These are phyloP conservation scores for Ectropis grisescens DNA, from an alignment of 1,140 invertebrate genomes.

Conservation along the genomic window DNA sequence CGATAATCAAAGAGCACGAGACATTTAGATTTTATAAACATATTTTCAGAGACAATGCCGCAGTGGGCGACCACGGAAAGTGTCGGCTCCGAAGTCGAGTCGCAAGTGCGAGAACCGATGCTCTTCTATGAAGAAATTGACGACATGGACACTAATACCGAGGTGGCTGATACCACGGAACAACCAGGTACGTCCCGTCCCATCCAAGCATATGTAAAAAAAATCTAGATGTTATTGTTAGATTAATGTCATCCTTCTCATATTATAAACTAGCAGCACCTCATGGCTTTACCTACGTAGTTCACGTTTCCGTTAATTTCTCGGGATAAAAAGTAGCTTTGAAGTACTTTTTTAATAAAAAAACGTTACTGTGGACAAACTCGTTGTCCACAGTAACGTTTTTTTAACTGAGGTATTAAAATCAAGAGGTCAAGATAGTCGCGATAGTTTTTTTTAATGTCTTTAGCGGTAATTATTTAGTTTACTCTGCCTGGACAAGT, in stretches of 20 bases:
- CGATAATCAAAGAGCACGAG: neutral
- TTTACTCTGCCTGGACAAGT: no score
- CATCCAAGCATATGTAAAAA: no score
- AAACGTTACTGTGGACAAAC: no score
- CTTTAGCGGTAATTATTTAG: no score
- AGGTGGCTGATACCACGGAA: conserved; percentile 43
- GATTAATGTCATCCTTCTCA: conserved; percentile 1
- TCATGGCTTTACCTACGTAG: no score
- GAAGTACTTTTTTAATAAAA: neutral
- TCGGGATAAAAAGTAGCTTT: neutral
- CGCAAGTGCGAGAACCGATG: conserved; percentile 42
- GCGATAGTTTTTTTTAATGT: no score
- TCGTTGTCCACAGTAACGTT: no score
- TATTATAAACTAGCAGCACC: conserved; percentile 1
- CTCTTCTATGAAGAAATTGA: conserved; percentile 42
- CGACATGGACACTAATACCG: conserved; percentile 34
- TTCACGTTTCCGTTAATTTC: neutral
- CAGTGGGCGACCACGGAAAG: conserved; percentile 46
- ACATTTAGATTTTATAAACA: neutral
- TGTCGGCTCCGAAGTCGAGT: conserved; percentile 36
- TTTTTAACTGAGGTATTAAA: no score
- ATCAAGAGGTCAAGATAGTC: no score
- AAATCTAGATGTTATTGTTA: conserved; percentile 3
- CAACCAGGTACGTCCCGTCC: no score
- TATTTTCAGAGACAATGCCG: conserved; percentile 27